Evolutionary conservation across 1,140 invertebrate species (phyloP).

Genomic region (Aphis gossypii): DNA sequence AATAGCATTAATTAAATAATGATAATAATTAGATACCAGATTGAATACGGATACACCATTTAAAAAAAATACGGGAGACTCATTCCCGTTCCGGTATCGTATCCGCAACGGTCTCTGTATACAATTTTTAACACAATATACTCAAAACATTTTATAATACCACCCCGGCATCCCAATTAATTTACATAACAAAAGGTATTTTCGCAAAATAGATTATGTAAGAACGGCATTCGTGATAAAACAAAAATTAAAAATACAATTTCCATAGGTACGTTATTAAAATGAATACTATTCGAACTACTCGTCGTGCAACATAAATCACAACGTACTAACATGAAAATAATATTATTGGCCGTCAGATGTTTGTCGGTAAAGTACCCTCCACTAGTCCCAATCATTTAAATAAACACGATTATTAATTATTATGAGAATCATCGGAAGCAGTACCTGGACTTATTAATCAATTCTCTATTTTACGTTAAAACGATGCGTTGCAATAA

Average conservation of each 20-base stretch:
- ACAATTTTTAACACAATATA: not conserved
- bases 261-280: not conserved
- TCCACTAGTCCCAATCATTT: not conserved
- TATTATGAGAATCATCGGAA: not conserved
- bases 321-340: not conserved
- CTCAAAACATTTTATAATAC: not conserved
- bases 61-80: constrained; percentile 45
- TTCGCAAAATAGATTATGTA: constrained; percentile 1
- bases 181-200: not conserved
- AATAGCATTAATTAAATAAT: not conserved
- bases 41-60: constrained; percentile 48
- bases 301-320: not conserved
- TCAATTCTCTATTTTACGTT: not conserved
- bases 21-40: not conserved
- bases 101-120: constrained; percentile 39
- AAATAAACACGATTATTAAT: not conserved
- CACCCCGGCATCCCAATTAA: not conserved
- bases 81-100: constrained; percentile 49
- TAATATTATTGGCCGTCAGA: not conserved
- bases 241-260: not conserved
- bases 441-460: not conserved
- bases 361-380: not conserved
- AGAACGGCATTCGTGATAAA: not conserved
- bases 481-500: not conserved
- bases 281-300: not conserved